Conservation (phyloP, 2,888 invertebrate species). For the Syrphus vitripennis region DNA sequence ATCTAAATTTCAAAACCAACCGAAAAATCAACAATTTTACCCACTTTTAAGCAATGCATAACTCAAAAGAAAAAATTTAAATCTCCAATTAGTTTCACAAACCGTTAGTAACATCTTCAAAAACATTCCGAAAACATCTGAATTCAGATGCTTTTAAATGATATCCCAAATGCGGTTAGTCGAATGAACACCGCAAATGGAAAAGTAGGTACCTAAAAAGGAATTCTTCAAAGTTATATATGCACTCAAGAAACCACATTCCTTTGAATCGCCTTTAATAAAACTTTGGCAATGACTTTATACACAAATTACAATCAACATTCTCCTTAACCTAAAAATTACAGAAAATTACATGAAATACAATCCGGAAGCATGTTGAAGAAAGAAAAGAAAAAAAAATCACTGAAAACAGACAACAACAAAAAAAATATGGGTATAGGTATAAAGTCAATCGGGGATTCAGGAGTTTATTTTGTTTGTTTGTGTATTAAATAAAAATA, state of each 20-base stretch:
- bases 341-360: slow-evolving; percentile 64
- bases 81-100: slow-evolving; percentile 8
- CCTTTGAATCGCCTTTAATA: slow-evolving; percentile 26
- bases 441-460: slow-evolving; percentile 21
- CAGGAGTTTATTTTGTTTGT: background rate
- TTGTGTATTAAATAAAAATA: background rate
- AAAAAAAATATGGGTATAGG: background rate
- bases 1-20: too few relatives aligned
- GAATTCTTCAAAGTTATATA: slow-evolving; percentile 11
- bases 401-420: slow-evolving; percentile 13
- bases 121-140: slow-evolving; percentile 14
- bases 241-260: slow-evolving; percentile 16
- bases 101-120: background rate
- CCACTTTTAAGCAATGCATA: background rate
- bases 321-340: slow-evolving; percentile 39
- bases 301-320: background rate
- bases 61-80: background rate
- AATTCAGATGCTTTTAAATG: background rate
- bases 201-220: slow-evolving; percentile 24
- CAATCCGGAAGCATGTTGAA: slow-evolving; percentile 65
- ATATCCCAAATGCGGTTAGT: slow-evolving; percentile 19
- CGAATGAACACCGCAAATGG: slow-evolving; percentile 29
- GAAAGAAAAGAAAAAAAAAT: background rate
- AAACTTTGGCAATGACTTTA: slow-evolving; percentile 30
- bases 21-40: slow-evolving; percentile 7